Percentiles rank a stretch among this genome's conserved stretches.
These are phyloP conservation scores for Sebastes goodei DNA, from an alignment of 2,797 vertebrate genomes.

Conservation along the genomic window DNA sequence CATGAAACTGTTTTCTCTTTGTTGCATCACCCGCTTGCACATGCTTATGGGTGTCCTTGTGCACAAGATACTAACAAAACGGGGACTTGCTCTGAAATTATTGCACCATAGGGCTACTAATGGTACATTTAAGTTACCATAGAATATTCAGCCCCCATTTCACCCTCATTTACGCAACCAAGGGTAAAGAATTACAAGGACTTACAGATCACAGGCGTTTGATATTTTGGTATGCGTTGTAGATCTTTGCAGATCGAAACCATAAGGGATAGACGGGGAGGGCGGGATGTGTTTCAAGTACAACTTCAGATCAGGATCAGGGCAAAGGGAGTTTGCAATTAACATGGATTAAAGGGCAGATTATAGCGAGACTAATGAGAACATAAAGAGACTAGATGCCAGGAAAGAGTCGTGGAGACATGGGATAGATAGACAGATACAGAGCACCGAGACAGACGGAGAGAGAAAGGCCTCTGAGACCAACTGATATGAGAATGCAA, in stretches of 20 bases:
- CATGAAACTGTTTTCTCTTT: neutral
- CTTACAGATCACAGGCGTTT: slow-evolving; percentile 20
- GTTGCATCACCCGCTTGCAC: neutral
- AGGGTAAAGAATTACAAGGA: slow-evolving; percentile 23
- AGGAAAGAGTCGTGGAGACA: slow-evolving; percentile 41
- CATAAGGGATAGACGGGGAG: slow-evolving; percentile 17
- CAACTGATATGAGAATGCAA: slow-evolving; percentile 33
- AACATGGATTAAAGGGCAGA: slow-evolving; percentile 69
- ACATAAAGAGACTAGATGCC: slow-evolving; percentile 69
- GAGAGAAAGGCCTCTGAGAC: slow-evolving; percentile 34
- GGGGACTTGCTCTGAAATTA: neutral
- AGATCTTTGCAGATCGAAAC: slow-evolving; percentile 51
- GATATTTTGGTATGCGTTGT: slow-evolving; percentile 39
- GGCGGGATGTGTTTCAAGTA: slow-evolving; percentile 46
- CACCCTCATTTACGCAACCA: slow-evolving; percentile 7
- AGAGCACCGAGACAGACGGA: neutral
- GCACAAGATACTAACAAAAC: neutral
- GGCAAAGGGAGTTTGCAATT: slow-evolving; percentile 55
- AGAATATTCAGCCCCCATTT: neutral
- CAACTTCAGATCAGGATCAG: slow-evolving; percentile 60
- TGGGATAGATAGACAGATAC: slow-evolving; percentile 51
- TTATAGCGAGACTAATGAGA: slow-evolving; percentile 64
- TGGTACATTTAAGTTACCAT: neutral
- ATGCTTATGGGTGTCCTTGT: neutral
- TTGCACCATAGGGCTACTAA: neutral